phyloP scores from a whole-genome alignment of 2,797 vertebrate species.

The Ispidina picta region DNA sequence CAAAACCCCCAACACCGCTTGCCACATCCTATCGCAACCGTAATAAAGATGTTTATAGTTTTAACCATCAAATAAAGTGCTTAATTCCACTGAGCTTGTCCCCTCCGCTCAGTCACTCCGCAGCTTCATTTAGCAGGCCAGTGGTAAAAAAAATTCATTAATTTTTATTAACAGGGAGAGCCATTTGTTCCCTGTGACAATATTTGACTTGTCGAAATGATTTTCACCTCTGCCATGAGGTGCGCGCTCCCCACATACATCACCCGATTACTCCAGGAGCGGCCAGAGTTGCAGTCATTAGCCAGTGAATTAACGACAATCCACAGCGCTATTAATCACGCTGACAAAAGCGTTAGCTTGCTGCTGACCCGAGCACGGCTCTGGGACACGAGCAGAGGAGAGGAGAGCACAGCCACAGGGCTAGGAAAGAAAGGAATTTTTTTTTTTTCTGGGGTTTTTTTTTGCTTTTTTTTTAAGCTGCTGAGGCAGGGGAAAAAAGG shows the following conservation, averaged over 20 bases:
- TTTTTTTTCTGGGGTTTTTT: neutral
- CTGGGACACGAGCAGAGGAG: conserved; percentile 75
- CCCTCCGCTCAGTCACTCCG: conserved; percentile 63
- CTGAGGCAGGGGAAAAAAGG: conserved; percentile 20
- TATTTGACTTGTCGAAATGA: conserved; percentile 95
- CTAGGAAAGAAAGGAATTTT: conserved; percentile 23
- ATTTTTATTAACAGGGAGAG: conserved; percentile 95
- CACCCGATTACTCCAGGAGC: conserved; percentile 92
- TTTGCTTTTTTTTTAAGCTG: neutral
- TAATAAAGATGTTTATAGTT: conserved; percentile 73
- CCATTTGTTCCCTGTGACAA: conserved; percentile 88
- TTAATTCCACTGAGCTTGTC: conserved; percentile 56
- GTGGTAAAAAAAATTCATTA: conserved; percentile 88
- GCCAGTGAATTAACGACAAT: conserved; percentile 98
- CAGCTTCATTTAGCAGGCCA: conserved; percentile 87
- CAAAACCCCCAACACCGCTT: neutral
- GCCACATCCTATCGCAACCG: conserved; percentile 25
- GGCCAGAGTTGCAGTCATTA: conserved; percentile 93
- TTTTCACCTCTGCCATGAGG: conserved; percentile 97
- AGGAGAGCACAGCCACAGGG: conserved; percentile 68
- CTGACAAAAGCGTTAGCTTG: conserved; percentile 95
- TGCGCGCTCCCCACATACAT: conserved; percentile 91
- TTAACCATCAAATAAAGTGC: conserved; percentile 74
- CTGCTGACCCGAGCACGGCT: conserved; percentile 84
- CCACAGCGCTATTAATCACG: conserved; percentile 97